Conservation (phyloP, 2,113 vertebrate species). For the Hemiscyllium ocellatum region DNA sequence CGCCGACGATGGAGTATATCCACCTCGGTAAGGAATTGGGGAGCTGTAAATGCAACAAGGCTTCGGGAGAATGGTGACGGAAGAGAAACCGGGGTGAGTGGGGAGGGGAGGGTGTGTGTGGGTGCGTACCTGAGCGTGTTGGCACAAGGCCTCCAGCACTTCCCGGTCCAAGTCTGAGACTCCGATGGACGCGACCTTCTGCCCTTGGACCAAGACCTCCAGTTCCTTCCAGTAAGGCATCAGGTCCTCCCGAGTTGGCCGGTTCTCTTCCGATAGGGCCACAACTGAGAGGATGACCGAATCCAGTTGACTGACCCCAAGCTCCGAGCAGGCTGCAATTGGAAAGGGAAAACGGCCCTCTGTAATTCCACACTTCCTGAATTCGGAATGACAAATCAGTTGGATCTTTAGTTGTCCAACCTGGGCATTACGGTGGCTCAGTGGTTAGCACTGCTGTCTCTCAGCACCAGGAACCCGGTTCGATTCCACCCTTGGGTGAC, state of each 20-base stretch:
- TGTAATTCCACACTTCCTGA: background rate
- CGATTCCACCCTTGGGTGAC: no score
- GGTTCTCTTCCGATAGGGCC: constrained; percentile 61
- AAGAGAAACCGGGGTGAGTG: background rate
- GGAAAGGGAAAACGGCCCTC: background rate
- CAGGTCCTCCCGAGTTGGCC: constrained; percentile 73
- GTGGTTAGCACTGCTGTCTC: no score
- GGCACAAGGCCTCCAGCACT: constrained; percentile 82
- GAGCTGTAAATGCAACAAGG: background rate
- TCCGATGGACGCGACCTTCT: constrained; percentile 83
- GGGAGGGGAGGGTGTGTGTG: no score
- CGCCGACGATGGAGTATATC: background rate
- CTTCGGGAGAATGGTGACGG: background rate
- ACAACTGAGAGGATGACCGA: constrained; percentile 87
- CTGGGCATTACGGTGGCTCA: no score
- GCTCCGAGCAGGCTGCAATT: constrained; percentile 67
- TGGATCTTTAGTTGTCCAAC: background rate
- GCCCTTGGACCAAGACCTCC: constrained; percentile 74
- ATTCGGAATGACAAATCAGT: background rate
- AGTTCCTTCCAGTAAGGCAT: constrained; percentile 86
- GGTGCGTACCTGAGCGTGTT: constrained; percentile 80
- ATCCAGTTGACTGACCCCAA: constrained; percentile 84
- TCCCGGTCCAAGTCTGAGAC: constrained; percentile 92
- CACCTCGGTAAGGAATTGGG: background rate
- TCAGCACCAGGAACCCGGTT: no score